Conservation (phyloP, 2,888 invertebrate genomes). For the Melieria omissa region DNA sequence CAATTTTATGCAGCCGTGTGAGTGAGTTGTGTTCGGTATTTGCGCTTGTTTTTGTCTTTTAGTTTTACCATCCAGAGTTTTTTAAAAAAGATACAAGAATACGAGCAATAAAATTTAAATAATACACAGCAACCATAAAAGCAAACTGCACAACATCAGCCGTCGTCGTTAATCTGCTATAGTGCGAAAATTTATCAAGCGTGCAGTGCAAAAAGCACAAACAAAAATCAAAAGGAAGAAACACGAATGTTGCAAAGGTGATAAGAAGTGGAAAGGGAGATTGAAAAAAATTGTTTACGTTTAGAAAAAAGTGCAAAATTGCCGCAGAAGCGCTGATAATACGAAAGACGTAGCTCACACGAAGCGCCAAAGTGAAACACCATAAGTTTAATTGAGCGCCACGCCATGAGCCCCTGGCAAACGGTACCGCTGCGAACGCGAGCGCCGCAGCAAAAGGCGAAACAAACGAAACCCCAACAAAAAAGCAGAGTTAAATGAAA, state of each 20-base stretch:
- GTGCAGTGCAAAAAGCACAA: too few species aligned
- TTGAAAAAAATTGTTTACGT: constrained; percentile 24
- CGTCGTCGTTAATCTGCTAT: not conserved
- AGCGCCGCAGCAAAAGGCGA: not conserved
- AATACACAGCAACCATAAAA: not conserved
- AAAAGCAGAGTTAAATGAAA: not conserved
- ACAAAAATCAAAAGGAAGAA: too few species aligned
- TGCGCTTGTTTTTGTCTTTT: not conserved
- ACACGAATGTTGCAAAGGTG: too few species aligned
- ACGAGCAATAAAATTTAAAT: not conserved
- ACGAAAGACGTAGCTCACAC: too few species aligned
- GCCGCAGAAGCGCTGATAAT: constrained; percentile 3
- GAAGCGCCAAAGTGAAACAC: not conserved
- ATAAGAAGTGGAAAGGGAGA: constrained; percentile 9
- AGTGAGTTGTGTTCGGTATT: constrained; percentile 10
- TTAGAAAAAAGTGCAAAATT: constrained; percentile 21
- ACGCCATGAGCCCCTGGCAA: too few species aligned
- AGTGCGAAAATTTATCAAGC: not conserved
- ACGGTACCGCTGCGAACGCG: not conserved
- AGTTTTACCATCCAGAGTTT: not conserved
- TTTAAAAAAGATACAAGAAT: not conserved
- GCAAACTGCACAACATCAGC: not conserved
- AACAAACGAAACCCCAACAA: constrained; percentile 5
- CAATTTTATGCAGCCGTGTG: constrained; percentile 39
- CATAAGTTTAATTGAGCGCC: not conserved